Evolutionary conservation across 2,888 invertebrate species (phyloP).

Genomic region (Beris chalybata): DNA sequence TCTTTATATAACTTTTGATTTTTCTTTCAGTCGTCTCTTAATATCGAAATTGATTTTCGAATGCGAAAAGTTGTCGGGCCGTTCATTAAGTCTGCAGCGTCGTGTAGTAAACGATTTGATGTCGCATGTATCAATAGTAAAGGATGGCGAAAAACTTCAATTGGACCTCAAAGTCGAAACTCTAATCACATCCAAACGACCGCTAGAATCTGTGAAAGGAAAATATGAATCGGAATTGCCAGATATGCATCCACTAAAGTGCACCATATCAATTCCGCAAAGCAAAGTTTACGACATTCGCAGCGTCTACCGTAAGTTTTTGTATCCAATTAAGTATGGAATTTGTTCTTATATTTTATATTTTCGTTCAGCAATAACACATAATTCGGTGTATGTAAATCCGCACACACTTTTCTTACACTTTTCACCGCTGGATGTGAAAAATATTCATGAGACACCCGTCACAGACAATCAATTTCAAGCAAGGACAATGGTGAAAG

Average conservation of each 20-base stretch:
- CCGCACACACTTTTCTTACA: slow-evolving; percentile 81
- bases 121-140: slow-evolving; percentile 63
- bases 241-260: slow-evolving; percentile 73
- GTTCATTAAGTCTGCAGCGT: slow-evolving; percentile 60
- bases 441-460: slow-evolving; percentile 69
- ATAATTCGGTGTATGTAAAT: slow-evolving; percentile 55
- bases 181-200: slow-evolving; percentile 65
- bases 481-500: slow-evolving; percentile 71
- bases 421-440: slow-evolving; percentile 66
- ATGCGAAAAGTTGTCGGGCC: slow-evolving; percentile 66
- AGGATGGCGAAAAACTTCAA: slow-evolving; percentile 64
- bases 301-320: slow-evolving; percentile 71
- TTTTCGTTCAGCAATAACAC: slow-evolving; percentile 39
- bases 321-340: neutral
- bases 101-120: slow-evolving; percentile 64
- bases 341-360: slow-evolving; percentile 15
- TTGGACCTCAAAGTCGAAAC: slow-evolving; percentile 68
- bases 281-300: slow-evolving; percentile 66
- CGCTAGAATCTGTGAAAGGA: slow-evolving; percentile 60
- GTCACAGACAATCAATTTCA: slow-evolving; percentile 69
- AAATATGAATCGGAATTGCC: slow-evolving; percentile 65
- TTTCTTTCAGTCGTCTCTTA: slow-evolving; percentile 63
- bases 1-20: neutral
- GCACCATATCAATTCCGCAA: slow-evolving; percentile 68
- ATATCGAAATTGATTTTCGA: slow-evolving; percentile 68